phyloP scores from a whole-genome alignment of 2,888 invertebrate species.

The Melanostoma scalare region DNA sequence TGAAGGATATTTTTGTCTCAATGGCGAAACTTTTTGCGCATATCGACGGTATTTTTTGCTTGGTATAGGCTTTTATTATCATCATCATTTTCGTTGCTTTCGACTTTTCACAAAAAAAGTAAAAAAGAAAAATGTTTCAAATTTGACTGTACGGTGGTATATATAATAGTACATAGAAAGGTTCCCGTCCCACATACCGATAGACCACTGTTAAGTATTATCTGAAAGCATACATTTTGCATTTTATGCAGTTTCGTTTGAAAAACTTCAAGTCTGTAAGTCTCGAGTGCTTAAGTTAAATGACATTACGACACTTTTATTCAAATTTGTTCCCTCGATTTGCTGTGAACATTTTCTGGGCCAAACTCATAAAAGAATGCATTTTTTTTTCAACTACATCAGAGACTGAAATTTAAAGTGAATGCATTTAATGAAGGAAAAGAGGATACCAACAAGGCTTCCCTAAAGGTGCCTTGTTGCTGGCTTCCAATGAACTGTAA shows the following conservation, averaged over 20 bases:
- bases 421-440: too few relatives aligned
- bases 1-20: conserved; percentile 53
- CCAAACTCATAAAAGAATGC: conserved; percentile 25
- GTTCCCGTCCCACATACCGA: neutral
- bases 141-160: neutral
- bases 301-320: conserved; percentile 49
- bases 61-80: conserved; percentile 47
- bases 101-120: neutral
- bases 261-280: conserved; percentile 43
- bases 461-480: too few relatives aligned
- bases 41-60: conserved; percentile 59
- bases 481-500: too few relatives aligned
- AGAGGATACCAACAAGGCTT: too few relatives aligned
- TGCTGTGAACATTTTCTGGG: conserved; percentile 41
- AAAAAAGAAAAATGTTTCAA: conserved; percentile 7
- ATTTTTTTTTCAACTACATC: too few relatives aligned
- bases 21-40: conserved; percentile 64
- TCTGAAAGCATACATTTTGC: conserved; percentile 47
- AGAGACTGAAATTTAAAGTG: too few relatives aligned
- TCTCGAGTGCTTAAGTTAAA: conserved; percentile 50
- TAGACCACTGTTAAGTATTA: conserved; percentile 43
- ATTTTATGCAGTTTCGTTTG: conserved; percentile 54
- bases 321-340: conserved; percentile 19
- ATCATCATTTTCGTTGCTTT: conserved; percentile 55
- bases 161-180: neutral